phyloP scores from a whole-genome alignment of 2,888 invertebrate genomes.

The Ceraclea dissimilis region DNA sequence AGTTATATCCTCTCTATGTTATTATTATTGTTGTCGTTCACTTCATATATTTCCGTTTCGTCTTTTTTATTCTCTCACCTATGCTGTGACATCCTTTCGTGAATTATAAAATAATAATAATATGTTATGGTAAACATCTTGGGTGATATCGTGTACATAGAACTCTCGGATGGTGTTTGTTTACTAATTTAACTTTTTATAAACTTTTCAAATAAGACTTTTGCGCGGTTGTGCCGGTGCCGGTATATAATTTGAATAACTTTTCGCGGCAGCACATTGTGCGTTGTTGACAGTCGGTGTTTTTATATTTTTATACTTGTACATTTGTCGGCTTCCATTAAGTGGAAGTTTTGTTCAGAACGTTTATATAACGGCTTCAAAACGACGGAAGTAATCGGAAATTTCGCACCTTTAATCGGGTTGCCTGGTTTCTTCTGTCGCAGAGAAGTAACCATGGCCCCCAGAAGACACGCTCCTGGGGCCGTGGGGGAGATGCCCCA shows the following conservation, averaged over 20 bases:
- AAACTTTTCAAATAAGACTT: conserved; percentile 2
- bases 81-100: background rate
- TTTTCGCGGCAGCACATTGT: conserved; percentile 8
- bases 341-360: background rate
- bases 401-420: conserved; percentile 12
- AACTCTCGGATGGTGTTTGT: conserved; percentile 3
- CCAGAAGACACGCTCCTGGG: conserved; percentile 46
- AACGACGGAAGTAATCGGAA: conserved; percentile 15
- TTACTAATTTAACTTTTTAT: background rate
- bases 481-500: conserved; percentile 39
- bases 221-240: background rate
- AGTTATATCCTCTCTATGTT: conserved; percentile 27
- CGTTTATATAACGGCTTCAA: conserved; percentile 8
- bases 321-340: conserved; percentile 29
- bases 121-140: conserved; percentile 4
- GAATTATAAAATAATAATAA: background rate
- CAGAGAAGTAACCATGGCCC: conserved; percentile 35
- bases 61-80: conserved; percentile 1
- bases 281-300: conserved; percentile 6
- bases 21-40: conserved; percentile 17
- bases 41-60: conserved; percentile 6
- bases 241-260: conserved; percentile 5
- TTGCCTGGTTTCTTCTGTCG: conserved; percentile 12
- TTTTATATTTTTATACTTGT: background rate
- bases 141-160: background rate